Conservation (phyloP, 2,888 invertebrate genomes). For the Nymphalis c-album region DNA sequence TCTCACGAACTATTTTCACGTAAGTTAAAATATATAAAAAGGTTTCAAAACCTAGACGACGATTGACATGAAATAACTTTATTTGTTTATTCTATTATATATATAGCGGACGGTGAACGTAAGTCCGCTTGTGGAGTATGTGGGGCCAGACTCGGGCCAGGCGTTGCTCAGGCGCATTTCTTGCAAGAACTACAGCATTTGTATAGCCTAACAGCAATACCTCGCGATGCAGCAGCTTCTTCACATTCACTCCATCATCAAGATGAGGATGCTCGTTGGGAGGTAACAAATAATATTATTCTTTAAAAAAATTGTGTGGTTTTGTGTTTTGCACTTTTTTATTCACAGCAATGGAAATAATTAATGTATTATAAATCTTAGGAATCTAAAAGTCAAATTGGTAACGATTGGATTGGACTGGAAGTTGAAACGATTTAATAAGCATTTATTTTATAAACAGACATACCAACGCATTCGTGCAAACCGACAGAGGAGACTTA, state of each 20-base stretch:
- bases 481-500: conserved; percentile 75
- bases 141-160: conserved; percentile 75
- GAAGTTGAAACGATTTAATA: too few species aligned
- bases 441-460: conserved; percentile 43
- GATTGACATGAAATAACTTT: too few species aligned
- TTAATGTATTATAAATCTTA: too few species aligned
- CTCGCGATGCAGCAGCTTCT: conserved; percentile 63
- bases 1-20: conserved; percentile 76
- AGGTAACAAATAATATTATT: conserved; percentile 50
- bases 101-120: conserved; percentile 74
- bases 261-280: conserved; percentile 79
- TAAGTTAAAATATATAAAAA: conserved; percentile 45
- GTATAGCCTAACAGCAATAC: conserved; percentile 75
- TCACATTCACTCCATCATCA: conserved; percentile 72
- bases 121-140: conserved; percentile 78
- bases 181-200: conserved; percentile 76
- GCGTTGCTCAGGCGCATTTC: conserved; percentile 78
- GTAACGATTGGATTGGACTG: too few species aligned
- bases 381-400: too few species aligned
- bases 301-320: too few species aligned
- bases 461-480: conserved; percentile 78
- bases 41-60: too few species aligned
- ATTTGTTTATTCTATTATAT: neutral
- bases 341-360: too few species aligned
- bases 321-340: too few species aligned